Base-by-base conservation (phyloP, 2,888 invertebrate genomes). In the Diplolepis rosae region DNA sequence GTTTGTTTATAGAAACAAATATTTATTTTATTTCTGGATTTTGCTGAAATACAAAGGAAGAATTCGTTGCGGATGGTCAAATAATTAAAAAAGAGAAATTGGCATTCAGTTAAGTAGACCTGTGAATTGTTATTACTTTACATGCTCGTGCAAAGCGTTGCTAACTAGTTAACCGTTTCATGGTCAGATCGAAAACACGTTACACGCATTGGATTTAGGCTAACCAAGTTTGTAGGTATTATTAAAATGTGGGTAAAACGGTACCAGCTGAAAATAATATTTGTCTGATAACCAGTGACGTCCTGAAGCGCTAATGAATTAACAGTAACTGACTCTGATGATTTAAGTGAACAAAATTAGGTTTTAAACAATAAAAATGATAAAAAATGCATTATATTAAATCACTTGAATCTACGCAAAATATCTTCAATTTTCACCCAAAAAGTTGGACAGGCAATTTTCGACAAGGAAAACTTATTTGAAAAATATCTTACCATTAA, bases 211-310 rank as follows among this genome's bases (percentile, higher is more conserved):
- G 35, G 54, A 67, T 52, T 65, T 35, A 68, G 70, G 65, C 30
- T 73, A 54, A 65, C 51, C 9, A 32, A 9, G 69, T 70, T 71
- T 73, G 70, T 70, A 42, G 51, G 51, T 18, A 54, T 67, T 56
- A 61, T 69, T 71, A 42, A 51, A 67, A 71, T 70, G 68, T 75
- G 52, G 45, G 71, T 76, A 82, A 82, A 84, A 83, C 83, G 84
- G 83, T 82, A 85, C 79, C 69, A 72, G 80, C 70, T 74, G 68
- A 75, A 75, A 76, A 56, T 56, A 76, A 79, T 82, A 77, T 84
- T 83, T 82, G 73, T 71, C 68, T 79, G 80, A 82, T 82, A 80
- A 81, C 35, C 39, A 39, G 61, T 39, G 35, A 39, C 27, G n/a
- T 27, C 39, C 39, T 39, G 1, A 15, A 28, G 52, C 52, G 52